Evolutionary conservation across 2,113 vertebrate genomes (phyloP).

Genomic region (Toxostoma redivivum): DNA sequence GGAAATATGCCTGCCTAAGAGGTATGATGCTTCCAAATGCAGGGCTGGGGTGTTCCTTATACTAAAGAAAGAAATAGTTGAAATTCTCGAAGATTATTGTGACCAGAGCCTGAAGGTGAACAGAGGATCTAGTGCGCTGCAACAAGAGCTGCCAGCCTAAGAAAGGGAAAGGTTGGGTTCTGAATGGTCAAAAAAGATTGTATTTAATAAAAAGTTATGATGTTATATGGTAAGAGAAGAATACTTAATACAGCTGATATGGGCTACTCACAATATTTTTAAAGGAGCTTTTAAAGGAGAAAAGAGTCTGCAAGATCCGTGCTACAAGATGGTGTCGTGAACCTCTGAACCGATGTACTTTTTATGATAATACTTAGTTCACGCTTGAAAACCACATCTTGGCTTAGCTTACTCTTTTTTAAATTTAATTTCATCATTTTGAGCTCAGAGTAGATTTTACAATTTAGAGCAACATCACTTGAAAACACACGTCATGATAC

Average conservation of each 20-base stretch:
- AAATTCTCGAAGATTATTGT: background rate
- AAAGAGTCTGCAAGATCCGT: background rate
- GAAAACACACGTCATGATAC: background rate
- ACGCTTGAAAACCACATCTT: background rate
- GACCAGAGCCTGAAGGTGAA: background rate
- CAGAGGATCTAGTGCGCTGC: background rate
- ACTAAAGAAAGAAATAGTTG: background rate
- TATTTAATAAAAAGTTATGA: background rate
- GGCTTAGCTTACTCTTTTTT: background rate
- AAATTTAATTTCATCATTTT: background rate
- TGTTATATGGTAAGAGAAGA: background rate
- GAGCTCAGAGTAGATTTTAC: background rate
- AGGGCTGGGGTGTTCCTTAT: background rate
- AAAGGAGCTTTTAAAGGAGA: background rate
- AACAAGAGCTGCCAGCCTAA: background rate
- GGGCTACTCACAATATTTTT: background rate
- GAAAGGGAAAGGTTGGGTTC: background rate
- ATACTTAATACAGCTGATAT: background rate
- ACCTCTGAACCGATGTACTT: background rate
- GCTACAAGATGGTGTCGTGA: background rate
- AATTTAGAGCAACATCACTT: background rate
- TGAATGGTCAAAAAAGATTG: background rate
- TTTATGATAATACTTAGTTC: background rate
- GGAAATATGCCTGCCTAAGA: background rate
- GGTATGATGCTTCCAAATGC: background rate